These are phyloP conservation scores for Spheniscus mendiculus DNA, from an alignment of 2,113 vertebrate genomes.

Conservation along the genomic window DNA sequence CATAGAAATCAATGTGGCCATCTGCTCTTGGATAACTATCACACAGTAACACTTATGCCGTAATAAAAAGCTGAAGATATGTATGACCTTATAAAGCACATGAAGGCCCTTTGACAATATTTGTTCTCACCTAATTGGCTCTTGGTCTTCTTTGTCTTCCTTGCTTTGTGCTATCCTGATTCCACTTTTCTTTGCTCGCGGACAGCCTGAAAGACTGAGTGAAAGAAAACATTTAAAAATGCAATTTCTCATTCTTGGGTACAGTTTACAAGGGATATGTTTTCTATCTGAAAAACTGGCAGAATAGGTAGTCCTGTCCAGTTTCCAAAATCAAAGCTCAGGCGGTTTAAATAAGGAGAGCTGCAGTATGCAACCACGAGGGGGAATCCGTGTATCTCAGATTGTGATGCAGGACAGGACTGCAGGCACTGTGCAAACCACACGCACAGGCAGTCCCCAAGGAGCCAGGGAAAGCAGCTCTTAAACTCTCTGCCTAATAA, in stretches of 20 bases:
- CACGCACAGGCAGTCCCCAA: neutral
- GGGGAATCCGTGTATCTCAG: neutral
- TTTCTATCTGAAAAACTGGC: neutral
- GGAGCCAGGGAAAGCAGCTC: neutral
- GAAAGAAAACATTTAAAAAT: constrained; percentile 53
- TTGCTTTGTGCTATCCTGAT: constrained; percentile 99
- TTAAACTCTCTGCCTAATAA: neutral
- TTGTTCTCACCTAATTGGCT: constrained; percentile 91
- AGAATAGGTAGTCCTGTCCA: neutral
- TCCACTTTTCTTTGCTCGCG: constrained; percentile 95
- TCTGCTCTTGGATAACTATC: neutral
- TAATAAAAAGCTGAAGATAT: neutral
- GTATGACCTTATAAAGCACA: neutral
- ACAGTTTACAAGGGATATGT: neutral
- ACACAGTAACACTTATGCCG: neutral
- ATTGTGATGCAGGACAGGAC: neutral
- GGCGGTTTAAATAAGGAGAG: neutral
- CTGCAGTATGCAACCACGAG: neutral
- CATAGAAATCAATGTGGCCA: neutral
- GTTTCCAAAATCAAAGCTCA: neutral
- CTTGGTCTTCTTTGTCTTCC: constrained; percentile 98
- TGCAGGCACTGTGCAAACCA: neutral
- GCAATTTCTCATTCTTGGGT: neutral
- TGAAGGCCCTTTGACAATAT: neutral
- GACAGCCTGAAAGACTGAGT: constrained; percentile 97